Percentiles rank a stretch among this genome's conserved stretches.
phyloP scores from a whole-genome alignment of 1,140 invertebrate genomes.

The Sinella curviseta region DNA sequence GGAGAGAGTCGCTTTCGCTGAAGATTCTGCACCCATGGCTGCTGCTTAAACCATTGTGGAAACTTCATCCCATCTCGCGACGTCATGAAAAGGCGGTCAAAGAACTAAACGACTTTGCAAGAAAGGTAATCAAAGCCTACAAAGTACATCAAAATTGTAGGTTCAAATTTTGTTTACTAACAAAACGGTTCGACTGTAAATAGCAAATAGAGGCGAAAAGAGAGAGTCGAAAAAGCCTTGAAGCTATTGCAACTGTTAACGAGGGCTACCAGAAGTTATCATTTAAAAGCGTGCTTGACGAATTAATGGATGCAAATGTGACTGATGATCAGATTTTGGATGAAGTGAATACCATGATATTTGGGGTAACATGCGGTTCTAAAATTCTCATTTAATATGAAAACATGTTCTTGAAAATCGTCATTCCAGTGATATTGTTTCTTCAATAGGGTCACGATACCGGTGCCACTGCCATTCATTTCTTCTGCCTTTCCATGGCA shows the following conservation, averaged over 20 bases:
- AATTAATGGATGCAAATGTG: not conserved
- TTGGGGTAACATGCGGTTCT: too few relatives aligned
- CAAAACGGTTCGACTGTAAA: too few relatives aligned
- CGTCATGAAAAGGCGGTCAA: not conserved
- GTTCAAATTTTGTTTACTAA: too few relatives aligned
- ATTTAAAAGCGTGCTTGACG: not conserved
- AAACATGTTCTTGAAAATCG: not conserved
- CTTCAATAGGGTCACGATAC: conserved; percentile 8
- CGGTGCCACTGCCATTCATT: not conserved
- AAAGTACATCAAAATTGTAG: not conserved
- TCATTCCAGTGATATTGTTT: too few relatives aligned
- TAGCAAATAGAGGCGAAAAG: too few relatives aligned
- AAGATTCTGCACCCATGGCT: not conserved
- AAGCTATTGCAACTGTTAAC: too few relatives aligned
- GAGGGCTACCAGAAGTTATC: not conserved
- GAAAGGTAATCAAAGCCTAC: not conserved
- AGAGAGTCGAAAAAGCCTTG: too few relatives aligned
- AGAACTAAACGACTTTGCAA: not conserved
- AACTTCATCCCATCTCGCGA: not conserved
- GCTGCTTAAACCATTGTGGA: not conserved
- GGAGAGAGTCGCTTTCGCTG: not conserved
- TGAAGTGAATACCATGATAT: not conserved
- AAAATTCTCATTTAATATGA: not conserved
- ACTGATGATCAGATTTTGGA: not conserved
- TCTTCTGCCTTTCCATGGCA: not conserved